These are phyloP conservation scores for Epizoanthus scotinus DNA, from an alignment of 92 coral and sea anemone species.

Conservation along the genomic window DNA sequence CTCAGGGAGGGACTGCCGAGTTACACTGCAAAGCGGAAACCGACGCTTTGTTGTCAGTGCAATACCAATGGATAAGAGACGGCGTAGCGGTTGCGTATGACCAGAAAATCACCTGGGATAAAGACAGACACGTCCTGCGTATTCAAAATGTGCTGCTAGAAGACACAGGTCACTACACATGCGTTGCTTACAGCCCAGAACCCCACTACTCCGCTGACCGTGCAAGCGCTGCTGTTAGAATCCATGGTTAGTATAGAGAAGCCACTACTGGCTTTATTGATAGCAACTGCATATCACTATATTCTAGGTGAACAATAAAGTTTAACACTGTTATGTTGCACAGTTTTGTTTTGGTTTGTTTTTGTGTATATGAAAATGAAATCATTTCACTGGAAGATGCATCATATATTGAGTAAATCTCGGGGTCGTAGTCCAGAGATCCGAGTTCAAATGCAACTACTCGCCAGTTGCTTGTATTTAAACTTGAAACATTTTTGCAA, in stretches of 20 bases:
- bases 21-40: slow-evolving; percentile 11
- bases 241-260: background rate
- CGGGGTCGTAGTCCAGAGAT: too few relatives aligned
- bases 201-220: slow-evolving; percentile 11
- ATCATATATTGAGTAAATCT: too few relatives aligned
- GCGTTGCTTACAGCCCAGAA: slow-evolving; percentile 6
- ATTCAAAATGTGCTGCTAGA: background rate
- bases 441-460: too few relatives aligned
- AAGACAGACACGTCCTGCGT: background rate
- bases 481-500: background rate
- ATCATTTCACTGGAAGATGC: too few relatives aligned
- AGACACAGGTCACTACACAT: slow-evolving; percentile 14
- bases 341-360: too few relatives aligned
- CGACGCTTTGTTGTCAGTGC: background rate
- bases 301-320: too few relatives aligned
- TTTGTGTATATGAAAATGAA: too few relatives aligned
- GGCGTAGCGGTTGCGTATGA: background rate
- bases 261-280: background rate
- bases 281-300: too few relatives aligned
- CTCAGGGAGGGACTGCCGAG: slow-evolving; percentile 4
- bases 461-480: too few relatives aligned
- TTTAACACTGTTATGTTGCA: too few relatives aligned
- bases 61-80: background rate
- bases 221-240: slow-evolving; percentile 3
- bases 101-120: slow-evolving; percentile 5